Percentiles rank a stretch among this genome's conserved stretches.
Conservation (phyloP, 2,113 vertebrate genomes). For the Astatotilapia flaviijosephi region DNA sequence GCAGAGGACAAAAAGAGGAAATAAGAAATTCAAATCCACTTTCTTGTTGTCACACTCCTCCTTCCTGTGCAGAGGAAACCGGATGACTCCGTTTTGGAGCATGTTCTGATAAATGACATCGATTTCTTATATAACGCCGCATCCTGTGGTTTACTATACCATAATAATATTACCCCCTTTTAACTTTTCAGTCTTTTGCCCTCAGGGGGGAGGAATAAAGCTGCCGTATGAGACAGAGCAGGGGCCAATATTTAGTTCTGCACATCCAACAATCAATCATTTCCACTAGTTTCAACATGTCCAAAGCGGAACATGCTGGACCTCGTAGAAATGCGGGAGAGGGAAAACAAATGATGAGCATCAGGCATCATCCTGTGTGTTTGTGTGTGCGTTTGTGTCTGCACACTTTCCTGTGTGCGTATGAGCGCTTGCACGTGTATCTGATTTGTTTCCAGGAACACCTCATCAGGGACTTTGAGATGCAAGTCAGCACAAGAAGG, state of each 20-base stretch:
- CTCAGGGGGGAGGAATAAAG: conserved; percentile 23
- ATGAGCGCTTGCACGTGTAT: background rate
- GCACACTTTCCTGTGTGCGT: background rate
- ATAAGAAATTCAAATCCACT: conserved; percentile 66
- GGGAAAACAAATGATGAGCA: conserved; percentile 17
- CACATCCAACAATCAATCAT: conserved; percentile 67
- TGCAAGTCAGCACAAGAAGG: conserved; percentile 77
- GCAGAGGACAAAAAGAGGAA: conserved; percentile 47
- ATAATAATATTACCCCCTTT: conserved; percentile 71
- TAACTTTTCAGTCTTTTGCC: conserved; percentile 60
- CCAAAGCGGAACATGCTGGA: conserved; percentile 43
- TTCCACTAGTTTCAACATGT: conserved; percentile 61
- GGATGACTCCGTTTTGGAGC: conserved; percentile 53
- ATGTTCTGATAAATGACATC: conserved; percentile 68
- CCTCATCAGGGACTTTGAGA: conserved; percentile 62
- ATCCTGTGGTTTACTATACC: conserved; percentile 60
- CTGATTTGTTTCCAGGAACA: conserved; percentile 69
- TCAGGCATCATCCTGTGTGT: background rate
- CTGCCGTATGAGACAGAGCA: conserved; percentile 55
- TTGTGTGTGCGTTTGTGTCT: background rate
- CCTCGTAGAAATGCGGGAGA: conserved; percentile 2
- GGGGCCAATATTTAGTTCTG: conserved; percentile 43
- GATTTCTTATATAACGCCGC: conserved; percentile 64
- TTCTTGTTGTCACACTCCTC: conserved; percentile 53
- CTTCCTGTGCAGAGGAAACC: conserved; percentile 70